These are phyloP conservation scores for Smithornis capensis DNA, from an alignment of 2,113 vertebrate species.

Conservation along the genomic window DNA sequence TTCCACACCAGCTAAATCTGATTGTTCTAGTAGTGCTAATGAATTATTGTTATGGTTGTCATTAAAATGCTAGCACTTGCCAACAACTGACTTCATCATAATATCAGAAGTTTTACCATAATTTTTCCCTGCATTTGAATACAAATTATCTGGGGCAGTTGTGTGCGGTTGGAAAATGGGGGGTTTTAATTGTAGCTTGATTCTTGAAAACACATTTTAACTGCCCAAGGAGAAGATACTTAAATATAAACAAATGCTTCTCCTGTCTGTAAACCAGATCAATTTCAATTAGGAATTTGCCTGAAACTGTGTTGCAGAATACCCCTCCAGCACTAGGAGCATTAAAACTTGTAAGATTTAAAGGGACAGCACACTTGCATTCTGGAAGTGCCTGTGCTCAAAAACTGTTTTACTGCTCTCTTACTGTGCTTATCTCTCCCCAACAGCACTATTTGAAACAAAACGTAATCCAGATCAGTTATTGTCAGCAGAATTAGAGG, in stretches of 20 bases:
- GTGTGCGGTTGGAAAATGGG: conserved; percentile 21
- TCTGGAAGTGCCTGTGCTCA: neutral
- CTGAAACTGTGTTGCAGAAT: neutral
- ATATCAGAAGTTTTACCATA: neutral
- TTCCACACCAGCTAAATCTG: neutral
- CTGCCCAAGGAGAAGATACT: neutral
- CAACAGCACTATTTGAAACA: conserved; percentile 32
- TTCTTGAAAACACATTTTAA: conserved; percentile 30
- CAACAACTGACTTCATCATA: neutral
- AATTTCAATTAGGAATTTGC: conserved; percentile 30
- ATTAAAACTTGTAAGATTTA: conserved; percentile 2
- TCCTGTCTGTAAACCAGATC: conserved; percentile 19
- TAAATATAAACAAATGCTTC: conserved; percentile 29
- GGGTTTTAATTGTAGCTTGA: conserved; percentile 9
- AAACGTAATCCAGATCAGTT: conserved; percentile 40
- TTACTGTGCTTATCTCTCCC: conserved; percentile 18
- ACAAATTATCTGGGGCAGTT: conserved; percentile 28
- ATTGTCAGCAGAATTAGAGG: conserved; percentile 33
- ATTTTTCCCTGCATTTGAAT: conserved; percentile 36
- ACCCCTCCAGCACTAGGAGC: neutral
- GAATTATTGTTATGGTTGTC: neutral
- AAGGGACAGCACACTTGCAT: neutral
- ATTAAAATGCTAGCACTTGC: conserved; percentile 4
- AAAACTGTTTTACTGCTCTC: neutral
- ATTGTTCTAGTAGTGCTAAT: neutral